Evolutionary conservation across 2,797 vertebrate genomes (phyloP), one percentile per base, ranked within the genome.

Genomic region (Pristis pectinata): DNA sequence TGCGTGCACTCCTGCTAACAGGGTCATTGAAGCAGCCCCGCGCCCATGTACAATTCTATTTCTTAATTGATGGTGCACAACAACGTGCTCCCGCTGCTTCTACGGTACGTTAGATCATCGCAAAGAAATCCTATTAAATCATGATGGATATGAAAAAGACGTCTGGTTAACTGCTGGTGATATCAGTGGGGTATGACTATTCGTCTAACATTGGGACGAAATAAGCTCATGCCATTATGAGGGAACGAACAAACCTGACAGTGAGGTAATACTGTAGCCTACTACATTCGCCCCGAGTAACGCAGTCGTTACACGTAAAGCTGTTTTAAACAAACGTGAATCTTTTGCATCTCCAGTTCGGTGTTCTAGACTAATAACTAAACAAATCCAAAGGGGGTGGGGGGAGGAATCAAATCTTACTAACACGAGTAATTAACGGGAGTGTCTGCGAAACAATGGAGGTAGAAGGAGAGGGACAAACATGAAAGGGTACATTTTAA

Each of bases 111-210:
- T 94, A 74, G 92, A 94, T 72, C 72, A 74, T 74, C 70, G 49
- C 70, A 94, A 94, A 94, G 92, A 72, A 76, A 76, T 94, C 70
- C 92, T 92, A 94, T 94, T 70, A 94, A 74, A 76, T 94, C 92
- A 94, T 49, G 70, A 94, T 70, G 15, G 92, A 67, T 94, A 94
- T 94, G 92, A 94, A 94, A 74, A 74, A 70, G 70, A 56, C 64
- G 76, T 74, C 67, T 94, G 92, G 92, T 94, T 94, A 74, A 94
- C 70, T 94, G 64, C 92, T 94, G 70, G 37, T 94, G 92, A 74
- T 94, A 94, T 94, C 92, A 74, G 67, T 67, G 70, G 91, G 49
- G 6, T n/a, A 72, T 94, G 70, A n/a, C 67, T 76, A 94, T 53
- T 76, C 44, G 70, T 76, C 44, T 49, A 94, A 76, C 72, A n/a